Evolutionary conservation across 2,797 vertebrate genomes (phyloP).

Genomic region (Xiphorhynchus erythropygius): DNA sequence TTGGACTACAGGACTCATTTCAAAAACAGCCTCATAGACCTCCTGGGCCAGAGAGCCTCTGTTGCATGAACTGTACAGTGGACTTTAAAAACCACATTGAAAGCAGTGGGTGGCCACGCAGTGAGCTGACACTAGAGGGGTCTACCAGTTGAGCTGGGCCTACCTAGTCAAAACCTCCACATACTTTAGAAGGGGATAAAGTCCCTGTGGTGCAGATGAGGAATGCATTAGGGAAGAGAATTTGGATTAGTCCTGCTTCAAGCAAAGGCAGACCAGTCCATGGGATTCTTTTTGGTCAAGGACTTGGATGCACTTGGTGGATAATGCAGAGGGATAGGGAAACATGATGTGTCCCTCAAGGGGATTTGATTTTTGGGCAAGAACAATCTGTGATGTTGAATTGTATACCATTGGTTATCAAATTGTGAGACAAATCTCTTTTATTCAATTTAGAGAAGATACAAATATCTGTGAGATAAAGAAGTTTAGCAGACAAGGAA

Average conservation of each 20-base stretch:
- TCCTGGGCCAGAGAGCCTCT: neutral
- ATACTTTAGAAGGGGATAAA: neutral
- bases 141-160: neutral
- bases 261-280: neutral
- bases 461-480: no score
- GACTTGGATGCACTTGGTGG: neutral
- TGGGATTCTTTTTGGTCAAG: neutral
- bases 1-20: neutral
- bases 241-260: neutral
- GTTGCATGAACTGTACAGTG: neutral
- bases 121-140: neutral
- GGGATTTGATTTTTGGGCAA: neutral
- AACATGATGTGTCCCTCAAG: neutral
- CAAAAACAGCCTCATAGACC: neutral
- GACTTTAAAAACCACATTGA: neutral
- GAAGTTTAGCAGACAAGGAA: no score
- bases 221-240: neutral
- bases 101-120: neutral
- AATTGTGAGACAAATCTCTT: no score
- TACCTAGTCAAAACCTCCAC: neutral
- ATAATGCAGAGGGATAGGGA: neutral
- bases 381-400: neutral
- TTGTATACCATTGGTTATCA: neutral
- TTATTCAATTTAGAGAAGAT: no score
- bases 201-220: neutral